Evolutionary conservation across 2,888 invertebrate species (phyloP).

Genomic region (Leucophora obtusa): DNA sequence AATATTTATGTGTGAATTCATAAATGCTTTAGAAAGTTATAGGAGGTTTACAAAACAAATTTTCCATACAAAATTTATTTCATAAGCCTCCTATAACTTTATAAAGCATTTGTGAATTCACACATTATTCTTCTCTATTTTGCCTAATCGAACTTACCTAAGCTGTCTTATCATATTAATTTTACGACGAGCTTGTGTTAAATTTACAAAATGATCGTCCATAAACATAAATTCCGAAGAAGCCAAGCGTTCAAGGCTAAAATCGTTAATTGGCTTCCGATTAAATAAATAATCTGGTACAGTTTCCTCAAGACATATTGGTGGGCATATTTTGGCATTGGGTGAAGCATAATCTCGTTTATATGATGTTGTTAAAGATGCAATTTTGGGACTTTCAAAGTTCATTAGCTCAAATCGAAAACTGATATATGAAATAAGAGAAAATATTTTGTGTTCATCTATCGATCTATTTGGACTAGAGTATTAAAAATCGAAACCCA

Average conservation of each 20-base stretch:
- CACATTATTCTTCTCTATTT: too few species aligned
- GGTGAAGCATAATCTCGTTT: constrained; percentile 56
- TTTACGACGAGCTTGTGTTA: constrained; percentile 55
- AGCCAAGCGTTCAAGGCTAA: constrained; percentile 47
- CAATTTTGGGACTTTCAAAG: constrained; percentile 15
- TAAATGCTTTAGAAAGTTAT: too few species aligned
- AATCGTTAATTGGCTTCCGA: constrained; percentile 60
- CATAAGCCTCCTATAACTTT: too few species aligned
- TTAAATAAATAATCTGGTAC: constrained; percentile 59
- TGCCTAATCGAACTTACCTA: constrained; percentile 44
- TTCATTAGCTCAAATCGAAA: constrained; percentile 48
- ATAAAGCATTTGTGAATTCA: too few species aligned
- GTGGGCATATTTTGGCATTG: constrained; percentile 6
- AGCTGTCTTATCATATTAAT: constrained; percentile 65
- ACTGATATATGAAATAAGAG: constrained; percentile 14
- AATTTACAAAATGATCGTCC: constrained; percentile 61
- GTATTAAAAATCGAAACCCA: too few species aligned
- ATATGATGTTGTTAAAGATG: constrained; percentile 53
- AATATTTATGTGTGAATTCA: too few species aligned
- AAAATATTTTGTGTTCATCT: not conserved
- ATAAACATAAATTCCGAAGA: constrained; percentile 58
- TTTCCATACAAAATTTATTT: too few species aligned
- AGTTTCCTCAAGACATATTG: constrained; percentile 4
- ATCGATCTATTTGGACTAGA: not conserved
- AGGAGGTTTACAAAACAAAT: too few species aligned